These are phyloP conservation scores for Ophioninae sp. DNA, from an alignment of 2,888 invertebrate genomes.

Conservation along the genomic window DNA sequence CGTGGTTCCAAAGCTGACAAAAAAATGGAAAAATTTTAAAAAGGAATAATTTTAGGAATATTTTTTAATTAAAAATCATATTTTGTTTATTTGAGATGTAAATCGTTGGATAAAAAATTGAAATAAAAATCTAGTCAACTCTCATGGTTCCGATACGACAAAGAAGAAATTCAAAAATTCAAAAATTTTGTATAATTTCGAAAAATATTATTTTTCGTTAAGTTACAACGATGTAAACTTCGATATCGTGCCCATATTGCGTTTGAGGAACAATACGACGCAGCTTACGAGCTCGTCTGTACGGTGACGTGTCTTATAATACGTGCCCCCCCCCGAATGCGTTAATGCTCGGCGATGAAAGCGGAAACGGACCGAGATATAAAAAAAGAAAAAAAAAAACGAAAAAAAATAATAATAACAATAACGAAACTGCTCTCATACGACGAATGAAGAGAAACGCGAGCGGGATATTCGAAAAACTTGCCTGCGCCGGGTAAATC, in stretches of 20 bases:
- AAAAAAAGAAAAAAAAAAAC: background rate
- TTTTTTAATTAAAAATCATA: too few relatives aligned
- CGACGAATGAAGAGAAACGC: constrained; percentile 20
- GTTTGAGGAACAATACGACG: constrained; percentile 79
- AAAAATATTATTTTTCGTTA: too few relatives aligned
- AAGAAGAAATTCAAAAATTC: too few relatives aligned
- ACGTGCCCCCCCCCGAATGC: background rate
- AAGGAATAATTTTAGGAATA: too few relatives aligned
- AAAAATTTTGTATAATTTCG: too few relatives aligned
- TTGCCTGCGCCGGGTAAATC: constrained; percentile 68
- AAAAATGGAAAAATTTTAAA: too few relatives aligned
- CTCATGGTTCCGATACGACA: too few relatives aligned
- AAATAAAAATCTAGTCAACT: too few relatives aligned
- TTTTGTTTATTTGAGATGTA: too few relatives aligned
- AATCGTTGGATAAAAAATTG: too few relatives aligned
- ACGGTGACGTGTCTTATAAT: background rate
- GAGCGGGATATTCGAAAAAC: constrained; percentile 76
- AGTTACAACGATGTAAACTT: too few relatives aligned
- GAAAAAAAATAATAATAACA: background rate
- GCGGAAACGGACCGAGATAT: background rate
- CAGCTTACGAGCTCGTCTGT: constrained; percentile 74
- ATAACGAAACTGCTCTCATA: background rate
- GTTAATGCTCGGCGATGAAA: background rate
- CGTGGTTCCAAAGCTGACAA: too few relatives aligned
- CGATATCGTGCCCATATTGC: constrained; percentile 65